phyloP scores from a whole-genome alignment of 2,888 invertebrate genomes.

The Chesias legatella region DNA sequence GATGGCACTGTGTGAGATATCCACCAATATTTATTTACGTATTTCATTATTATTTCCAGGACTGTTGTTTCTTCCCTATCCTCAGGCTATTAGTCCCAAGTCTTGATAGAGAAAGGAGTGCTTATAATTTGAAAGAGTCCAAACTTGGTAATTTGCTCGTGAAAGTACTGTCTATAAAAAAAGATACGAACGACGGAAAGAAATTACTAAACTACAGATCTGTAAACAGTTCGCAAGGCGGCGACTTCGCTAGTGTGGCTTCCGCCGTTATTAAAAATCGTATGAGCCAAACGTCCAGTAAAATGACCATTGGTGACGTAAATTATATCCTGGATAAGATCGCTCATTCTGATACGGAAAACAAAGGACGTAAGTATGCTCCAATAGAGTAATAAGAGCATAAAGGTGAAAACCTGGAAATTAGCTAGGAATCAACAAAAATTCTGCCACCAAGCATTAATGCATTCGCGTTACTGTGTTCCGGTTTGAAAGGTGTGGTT shows the following conservation, averaged over 20 bases:
- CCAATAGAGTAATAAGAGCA: too few species aligned
- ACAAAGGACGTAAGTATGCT: slow-evolving; percentile 73
- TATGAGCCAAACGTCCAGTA: slow-evolving; percentile 55
- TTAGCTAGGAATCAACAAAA: too few species aligned
- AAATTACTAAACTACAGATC: slow-evolving; percentile 66
- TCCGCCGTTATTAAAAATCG: slow-evolving; percentile 84
- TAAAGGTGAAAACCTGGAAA: too few species aligned
- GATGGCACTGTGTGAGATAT: too few species aligned
- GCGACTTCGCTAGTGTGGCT: slow-evolving; percentile 91
- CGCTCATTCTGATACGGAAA: slow-evolving; percentile 82
- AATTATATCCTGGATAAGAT: slow-evolving; percentile 88
- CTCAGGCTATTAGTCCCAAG: slow-evolving; percentile 89
- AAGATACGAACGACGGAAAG: slow-evolving; percentile 74
- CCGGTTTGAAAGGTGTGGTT: too few species aligned
- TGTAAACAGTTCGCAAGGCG: slow-evolving; percentile 68
- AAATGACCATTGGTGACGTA: slow-evolving; percentile 84
- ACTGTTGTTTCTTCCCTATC: slow-evolving; percentile 84
- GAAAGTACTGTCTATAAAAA: slow-evolving; percentile 87
- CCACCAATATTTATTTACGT: too few species aligned
- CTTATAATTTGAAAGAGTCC: slow-evolving; percentile 91
- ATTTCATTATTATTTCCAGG: slow-evolving; percentile 70
- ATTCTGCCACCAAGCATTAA: too few species aligned
- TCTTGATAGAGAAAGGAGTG: slow-evolving; percentile 87
- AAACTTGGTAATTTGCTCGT: slow-evolving; percentile 87
- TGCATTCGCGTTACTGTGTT: too few species aligned